Percentiles rank a stretch among this genome's conserved stretches.
phyloP scores from a whole-genome alignment of 2,888 invertebrate species.

The Neoscelio sp. region DNA sequence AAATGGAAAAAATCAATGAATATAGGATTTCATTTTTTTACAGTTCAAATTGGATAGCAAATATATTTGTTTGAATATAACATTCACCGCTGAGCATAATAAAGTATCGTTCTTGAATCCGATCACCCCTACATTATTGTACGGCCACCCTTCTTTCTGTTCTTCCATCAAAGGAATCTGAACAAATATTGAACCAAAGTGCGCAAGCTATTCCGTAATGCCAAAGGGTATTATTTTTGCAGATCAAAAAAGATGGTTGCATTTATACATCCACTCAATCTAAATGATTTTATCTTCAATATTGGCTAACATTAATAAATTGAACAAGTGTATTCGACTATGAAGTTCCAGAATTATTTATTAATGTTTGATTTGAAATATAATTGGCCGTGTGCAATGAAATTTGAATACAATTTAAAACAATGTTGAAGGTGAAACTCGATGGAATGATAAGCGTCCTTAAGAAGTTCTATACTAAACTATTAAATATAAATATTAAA shows the following conservation, averaged over 20 bases:
- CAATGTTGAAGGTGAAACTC: too few species aligned
- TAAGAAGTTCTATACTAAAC: too few species aligned
- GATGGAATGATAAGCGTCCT: too few species aligned
- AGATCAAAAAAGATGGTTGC: constrained; percentile 36
- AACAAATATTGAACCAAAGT: constrained; percentile 61
- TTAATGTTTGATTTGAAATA: constrained; percentile 5
- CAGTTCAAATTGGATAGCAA: constrained; percentile 27
- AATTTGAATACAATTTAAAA: too few species aligned
- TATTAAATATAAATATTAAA: too few species aligned
- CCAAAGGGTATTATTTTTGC: constrained; percentile 53
- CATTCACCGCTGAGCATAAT: constrained; percentile 47
- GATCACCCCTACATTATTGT: constrained; percentile 50
- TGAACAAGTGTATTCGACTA: constrained; percentile 6
- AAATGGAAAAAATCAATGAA: too few species aligned
- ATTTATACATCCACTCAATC: constrained; percentile 47
- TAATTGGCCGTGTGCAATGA: constrained; percentile 3
- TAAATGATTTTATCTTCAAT: constrained; percentile 39
- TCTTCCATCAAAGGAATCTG: constrained; percentile 56
- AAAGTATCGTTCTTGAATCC: constrained; percentile 62
- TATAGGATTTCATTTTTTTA: neutral
- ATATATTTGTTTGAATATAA: constrained; percentile 35
- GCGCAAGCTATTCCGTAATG: constrained; percentile 44
- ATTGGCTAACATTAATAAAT: constrained; percentile 26
- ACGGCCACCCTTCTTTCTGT: constrained; percentile 7
- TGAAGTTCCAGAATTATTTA: constrained; percentile 15